These are phyloP conservation scores for Pelobates cultripes DNA, from an alignment of 2,797 vertebrate species.

Conservation along the genomic window DNA sequence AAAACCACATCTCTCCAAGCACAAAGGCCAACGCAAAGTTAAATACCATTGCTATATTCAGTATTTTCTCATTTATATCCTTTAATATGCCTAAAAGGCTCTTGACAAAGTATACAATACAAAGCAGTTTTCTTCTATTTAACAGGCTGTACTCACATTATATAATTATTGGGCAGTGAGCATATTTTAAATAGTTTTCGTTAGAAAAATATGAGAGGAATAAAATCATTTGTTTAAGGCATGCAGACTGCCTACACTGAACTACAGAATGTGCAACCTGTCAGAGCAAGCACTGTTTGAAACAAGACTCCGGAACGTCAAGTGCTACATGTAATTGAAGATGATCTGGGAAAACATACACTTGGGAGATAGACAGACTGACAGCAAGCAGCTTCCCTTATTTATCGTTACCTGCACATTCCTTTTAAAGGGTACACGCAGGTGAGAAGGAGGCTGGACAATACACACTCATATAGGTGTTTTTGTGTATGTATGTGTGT, in stretches of 20 bases:
- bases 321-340: not conserved
- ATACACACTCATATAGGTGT: too few relatives aligned
- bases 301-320: constrained; percentile 36
- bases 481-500: too few relatives aligned
- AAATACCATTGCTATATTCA: too few relatives aligned
- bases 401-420: constrained; percentile 26
- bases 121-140: too few relatives aligned
- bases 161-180: not conserved
- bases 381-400: constrained; percentile 17
- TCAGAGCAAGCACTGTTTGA: constrained; percentile 11
- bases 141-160: too few relatives aligned
- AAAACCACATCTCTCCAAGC: too few relatives aligned
- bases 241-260: constrained; percentile 29
- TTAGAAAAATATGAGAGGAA: not conserved
- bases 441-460: not conserved
- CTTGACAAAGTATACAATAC: too few relatives aligned
- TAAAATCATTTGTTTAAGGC: not conserved
- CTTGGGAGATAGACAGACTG: constrained; percentile 6
- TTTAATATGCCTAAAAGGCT: too few relatives aligned
- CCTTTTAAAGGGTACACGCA: not conserved
- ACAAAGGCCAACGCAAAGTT: too few relatives aligned
- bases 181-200: constrained; percentile 2
- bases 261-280: constrained; percentile 12
- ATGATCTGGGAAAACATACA: not conserved
- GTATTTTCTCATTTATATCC: too few relatives aligned